Base-by-base conservation (phyloP, 2,888 invertebrate genomes). In the Palloptera scutellata region DNA sequence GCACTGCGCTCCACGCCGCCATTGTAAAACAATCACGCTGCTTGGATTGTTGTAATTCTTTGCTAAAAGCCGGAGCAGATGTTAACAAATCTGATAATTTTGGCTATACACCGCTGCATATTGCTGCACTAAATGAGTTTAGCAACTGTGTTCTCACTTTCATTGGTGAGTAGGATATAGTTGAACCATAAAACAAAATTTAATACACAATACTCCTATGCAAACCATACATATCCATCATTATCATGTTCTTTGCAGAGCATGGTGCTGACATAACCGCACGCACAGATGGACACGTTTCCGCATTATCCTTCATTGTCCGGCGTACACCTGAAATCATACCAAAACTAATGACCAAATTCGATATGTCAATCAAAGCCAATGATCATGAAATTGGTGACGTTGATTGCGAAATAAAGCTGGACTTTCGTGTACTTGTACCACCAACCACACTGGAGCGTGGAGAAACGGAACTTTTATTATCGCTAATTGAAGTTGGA, bases 311-410 rank as follows among this genome's bases (percentile, higher is more conserved):
- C 12, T 93, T 94, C 76, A 93, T 95, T 66, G 91, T 93, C 1
- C 88, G 94, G n/a, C 88, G 93, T 72, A 94, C 93, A 0, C 94
- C 95, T 0, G 92, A 94, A 73, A 92, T 93, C 6, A 87, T 94
- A 54, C 91, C 92, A 0, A 89, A 91, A 62, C 88, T 92, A 64
- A 83, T 91, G 61, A 85, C 88, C 58, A 91, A 92, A 79, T 87
- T 94, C 55, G 93, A 94, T 75, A 88, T 90, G 48, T 91, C 93
- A 0, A 91, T 94, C 13, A 90, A 91, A 73, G 87, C 93, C 9
- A 92, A 92, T 76, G 94, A 94, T 77, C 93, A 94, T 76, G 94
- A 95, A 80, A 87, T 94, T 30, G 93, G 93, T 0, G 94, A 95
- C 75, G 92, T 93, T 0, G 94, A 95, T 79, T 94, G 94, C 76